Evolutionary conservation across 2,888 invertebrate genomes (phyloP), one percentile per base, ranked within the genome.

Genomic region (Griposia aprilina): DNA sequence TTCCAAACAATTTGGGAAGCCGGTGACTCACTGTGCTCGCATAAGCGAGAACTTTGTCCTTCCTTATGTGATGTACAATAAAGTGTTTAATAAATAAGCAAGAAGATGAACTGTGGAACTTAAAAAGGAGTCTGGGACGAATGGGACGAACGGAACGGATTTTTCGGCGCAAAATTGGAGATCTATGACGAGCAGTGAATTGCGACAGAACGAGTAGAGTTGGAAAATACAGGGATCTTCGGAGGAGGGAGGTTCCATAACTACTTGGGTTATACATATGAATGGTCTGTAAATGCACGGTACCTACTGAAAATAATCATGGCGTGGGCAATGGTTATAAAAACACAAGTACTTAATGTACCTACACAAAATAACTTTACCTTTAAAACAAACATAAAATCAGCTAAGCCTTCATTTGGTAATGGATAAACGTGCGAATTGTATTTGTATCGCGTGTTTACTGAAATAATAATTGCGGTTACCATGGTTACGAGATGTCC

Each of bases 401-500:
- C 67, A 63, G 71, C 60, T 48, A 57, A 72, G 52, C 71, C 65
- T 59, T 59, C 60, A 20, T 20, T 48, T 70, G 62, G 72, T 76
- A 63, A 77, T 78, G 57, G 83, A 84, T 84, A 83, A 86, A 86
- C 85, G 88, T 88, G 82, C 87, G 82, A 88, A 89, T 69, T 69
- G 36, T 89, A 87, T 89, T 86, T 52, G 50, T 17, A 87, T 84
- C 84, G 78, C 78, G 83, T 86, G 86, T 88, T 89, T 83, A 78
- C 86, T 84, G 89, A 86, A 90, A 90, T 90, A 90, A 90, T 90
- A 90, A 89, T 89, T 92, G 93, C 85, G 93, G 92, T 92, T 87
- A 78, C 82, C 74, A 85, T 88, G 90, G 91, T 91, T 90, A 87
- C 82, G 89, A 88, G 86, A 88, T 89, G 88, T 91, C 88, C 89